Evolutionary conservation across 30 jellyfish, hydroid and myxozoan species (phyloP), one percentile per base, ranked within the genome.

Genomic region (Aurelia sp.): DNA sequence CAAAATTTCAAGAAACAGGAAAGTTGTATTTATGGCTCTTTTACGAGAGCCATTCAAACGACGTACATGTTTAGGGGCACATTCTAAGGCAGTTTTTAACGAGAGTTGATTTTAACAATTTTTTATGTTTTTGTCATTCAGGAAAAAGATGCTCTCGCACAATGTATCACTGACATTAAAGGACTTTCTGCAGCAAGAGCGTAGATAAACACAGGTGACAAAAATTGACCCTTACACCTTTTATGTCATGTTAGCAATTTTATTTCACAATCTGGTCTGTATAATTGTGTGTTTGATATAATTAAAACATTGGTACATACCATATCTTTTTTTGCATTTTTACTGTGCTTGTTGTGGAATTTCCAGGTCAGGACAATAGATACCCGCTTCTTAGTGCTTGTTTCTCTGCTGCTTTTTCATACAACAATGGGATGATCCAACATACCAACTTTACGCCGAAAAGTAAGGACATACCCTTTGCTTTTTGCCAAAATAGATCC

Each of bases 61-160:
- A 27, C 33, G 33, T 27, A 0, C 33, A 27, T 1, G 33, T 27
- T 27, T 27, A 0, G 33, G 33, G 33, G 2, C 33, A 27, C 33
- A 27, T 27, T 27, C 12, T 20, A 58, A 5, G 67, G 67, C 67
- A 58, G 8, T 18, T 22, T 60, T 20, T 6, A 13, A 50, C 13
- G 3, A 7, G 13, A 7, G 15, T 44, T 2, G 10, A 44, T 44
- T 7, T 44, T 44, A 9, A 44, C 55, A 44, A 44, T 44, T 44
- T 41, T 9, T 9, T 3, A 3, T 74, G 21, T 15, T 82, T 22
- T 0, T 71, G 18, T 85, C 15, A 62, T 61, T 44, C 69, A 86
- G 96, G 98, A 92, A 44, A 92, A 77, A 35, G 98, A 92, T 57
- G 91, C 98, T 0, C 48, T 92, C 62, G 89, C 94, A 21, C 98